Evolutionary conservation across 2,888 invertebrate species (phyloP).

Genomic region (Ophraella communa): DNA sequence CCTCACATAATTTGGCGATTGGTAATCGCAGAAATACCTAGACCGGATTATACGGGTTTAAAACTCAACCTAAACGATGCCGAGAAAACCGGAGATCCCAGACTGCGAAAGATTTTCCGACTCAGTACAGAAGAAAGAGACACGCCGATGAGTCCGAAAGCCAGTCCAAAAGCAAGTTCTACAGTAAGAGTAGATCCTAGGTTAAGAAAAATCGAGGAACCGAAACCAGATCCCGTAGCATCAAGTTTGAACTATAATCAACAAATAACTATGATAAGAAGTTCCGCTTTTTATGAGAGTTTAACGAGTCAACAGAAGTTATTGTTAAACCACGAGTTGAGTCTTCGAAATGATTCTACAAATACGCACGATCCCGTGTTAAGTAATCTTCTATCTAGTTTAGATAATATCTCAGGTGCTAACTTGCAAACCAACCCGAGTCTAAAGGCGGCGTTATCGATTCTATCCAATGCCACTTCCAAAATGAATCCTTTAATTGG

Average conservation of each 20-base stretch:
- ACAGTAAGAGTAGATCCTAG: constrained; percentile 37
- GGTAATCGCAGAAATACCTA: constrained; percentile 68
- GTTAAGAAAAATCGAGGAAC: constrained; percentile 52
- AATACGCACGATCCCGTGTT: constrained; percentile 65
- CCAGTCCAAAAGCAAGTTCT: constrained; percentile 57
- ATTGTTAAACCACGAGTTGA: constrained; percentile 73
- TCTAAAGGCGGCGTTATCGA: constrained; percentile 59
- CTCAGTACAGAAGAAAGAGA: constrained; percentile 67
- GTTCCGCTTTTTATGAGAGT: constrained; percentile 74
- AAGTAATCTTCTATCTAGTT: constrained; percentile 68
- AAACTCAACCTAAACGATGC: constrained; percentile 74
- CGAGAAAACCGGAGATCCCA: constrained; percentile 77
- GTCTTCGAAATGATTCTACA: constrained; percentile 63
- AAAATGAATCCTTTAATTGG: constrained; percentile 62
- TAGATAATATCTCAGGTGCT: constrained; percentile 59
- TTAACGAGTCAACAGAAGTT: constrained; percentile 76
- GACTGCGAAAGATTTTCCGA: constrained; percentile 77
- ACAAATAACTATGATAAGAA: constrained; percentile 69
- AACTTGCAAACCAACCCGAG: constrained; percentile 54
- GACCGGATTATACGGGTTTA: constrained; percentile 78
- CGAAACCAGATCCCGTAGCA: constrained; percentile 16
- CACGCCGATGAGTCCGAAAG: constrained; percentile 66
- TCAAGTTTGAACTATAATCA: constrained; percentile 63
- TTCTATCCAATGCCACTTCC: constrained; percentile 56
- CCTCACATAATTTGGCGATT: constrained; percentile 74